These are phyloP conservation scores for Bombus ignitus DNA, from an alignment of 1,140 invertebrate genomes.

Conservation along the genomic window DNA sequence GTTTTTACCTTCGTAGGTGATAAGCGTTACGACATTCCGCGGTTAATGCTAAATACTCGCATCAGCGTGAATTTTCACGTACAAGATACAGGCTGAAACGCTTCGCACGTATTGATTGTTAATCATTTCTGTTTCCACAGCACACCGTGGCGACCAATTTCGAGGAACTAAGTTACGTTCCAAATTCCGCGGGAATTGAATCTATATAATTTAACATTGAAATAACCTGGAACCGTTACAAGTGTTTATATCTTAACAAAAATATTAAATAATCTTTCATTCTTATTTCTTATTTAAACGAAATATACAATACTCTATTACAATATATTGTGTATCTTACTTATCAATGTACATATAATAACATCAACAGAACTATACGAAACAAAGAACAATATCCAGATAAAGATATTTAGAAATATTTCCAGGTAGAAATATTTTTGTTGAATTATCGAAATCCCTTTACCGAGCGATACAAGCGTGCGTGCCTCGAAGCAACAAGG, in stretches of 20 bases:
- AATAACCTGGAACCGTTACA: not conserved
- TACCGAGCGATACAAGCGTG: conserved; percentile 40
- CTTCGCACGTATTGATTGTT: conserved; percentile 5
- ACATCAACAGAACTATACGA: not conserved
- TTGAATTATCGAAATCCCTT: conserved; percentile 56
- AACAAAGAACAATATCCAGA: not conserved
- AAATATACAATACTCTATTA: no score
- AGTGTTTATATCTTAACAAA: no score
- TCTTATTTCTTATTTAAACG: no score
- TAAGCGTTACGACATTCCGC: conserved; percentile 12
- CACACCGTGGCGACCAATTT: not conserved
- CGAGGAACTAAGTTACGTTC: not conserved
- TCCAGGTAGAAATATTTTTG: not conserved
- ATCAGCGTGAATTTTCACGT: conserved; percentile 29
- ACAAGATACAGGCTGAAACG: not conserved
- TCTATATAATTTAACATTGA: not conserved
- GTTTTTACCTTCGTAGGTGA: conserved; percentile 35
- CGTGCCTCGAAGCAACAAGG: conserved; percentile 62
- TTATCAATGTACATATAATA: not conserved
- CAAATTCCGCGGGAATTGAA: not conserved
- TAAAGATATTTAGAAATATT: no score
- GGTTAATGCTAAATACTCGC: conserved; percentile 13
- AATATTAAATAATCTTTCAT: no score
- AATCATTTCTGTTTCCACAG: not conserved
- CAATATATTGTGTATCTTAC: not conserved